phyloP scores from a whole-genome alignment of 2,797 vertebrate species.

The Lemur catta region DNA sequence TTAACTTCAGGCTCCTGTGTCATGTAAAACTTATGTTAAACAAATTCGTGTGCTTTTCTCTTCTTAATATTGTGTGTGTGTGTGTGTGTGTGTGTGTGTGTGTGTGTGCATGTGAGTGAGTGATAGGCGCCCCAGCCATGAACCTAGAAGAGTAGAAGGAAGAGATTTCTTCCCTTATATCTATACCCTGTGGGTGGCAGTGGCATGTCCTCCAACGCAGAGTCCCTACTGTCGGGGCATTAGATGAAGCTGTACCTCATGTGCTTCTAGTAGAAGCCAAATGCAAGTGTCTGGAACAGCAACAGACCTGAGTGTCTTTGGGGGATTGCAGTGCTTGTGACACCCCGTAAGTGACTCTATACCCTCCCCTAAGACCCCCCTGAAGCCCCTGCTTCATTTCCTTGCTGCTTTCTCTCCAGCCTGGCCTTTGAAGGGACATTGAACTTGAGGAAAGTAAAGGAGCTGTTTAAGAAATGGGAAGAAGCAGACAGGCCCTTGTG shows the following conservation, averaged over 20 bases:
- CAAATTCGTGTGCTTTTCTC: neutral
- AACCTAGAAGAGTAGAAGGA: neutral
- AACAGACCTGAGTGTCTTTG: neutral
- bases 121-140: neutral
- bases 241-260: neutral
- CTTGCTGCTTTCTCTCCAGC: neutral
- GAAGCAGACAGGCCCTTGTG: neutral
- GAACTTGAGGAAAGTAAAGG: neutral
- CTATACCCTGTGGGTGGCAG: neutral
- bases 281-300: neutral
- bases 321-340: neutral
- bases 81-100: no score
- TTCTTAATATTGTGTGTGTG: neutral
- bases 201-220: fast-evolving
- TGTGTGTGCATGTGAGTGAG: no score
- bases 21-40: neutral
- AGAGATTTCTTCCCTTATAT: neutral
- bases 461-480: neutral
- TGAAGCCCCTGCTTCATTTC: neutral
- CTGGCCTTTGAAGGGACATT: neutral
- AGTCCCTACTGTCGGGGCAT: neutral
- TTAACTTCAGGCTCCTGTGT: neutral
- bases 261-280: neutral
- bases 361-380: neutral
- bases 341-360: neutral